Evolutionary conservation across 2,113 vertebrate species (phyloP).

Genomic region (Petaurus breviceps): DNA sequence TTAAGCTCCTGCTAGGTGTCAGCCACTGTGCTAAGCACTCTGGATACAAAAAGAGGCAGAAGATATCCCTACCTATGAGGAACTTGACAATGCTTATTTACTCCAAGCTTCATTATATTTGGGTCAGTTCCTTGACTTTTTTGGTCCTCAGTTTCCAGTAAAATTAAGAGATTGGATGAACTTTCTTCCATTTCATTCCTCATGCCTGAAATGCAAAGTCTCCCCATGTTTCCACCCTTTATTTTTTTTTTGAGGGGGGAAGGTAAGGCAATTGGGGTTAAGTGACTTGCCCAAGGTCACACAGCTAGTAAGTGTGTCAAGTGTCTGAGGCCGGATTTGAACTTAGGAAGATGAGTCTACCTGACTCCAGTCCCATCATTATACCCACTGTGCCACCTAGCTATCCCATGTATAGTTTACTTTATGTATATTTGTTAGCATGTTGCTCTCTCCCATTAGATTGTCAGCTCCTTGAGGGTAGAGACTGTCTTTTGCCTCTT

Average conservation of each 20-base stretch:
- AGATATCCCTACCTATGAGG: neutral
- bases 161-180: neutral
- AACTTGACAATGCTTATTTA: neutral
- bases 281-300: neutral
- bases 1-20: neutral
- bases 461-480: neutral
- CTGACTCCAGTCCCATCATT: neutral
- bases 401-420: neutral
- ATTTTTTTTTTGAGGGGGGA: neutral
- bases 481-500: neutral
- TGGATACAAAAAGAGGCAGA: neutral
- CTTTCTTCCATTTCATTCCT: neutral
- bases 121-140: neutral
- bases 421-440: neutral
- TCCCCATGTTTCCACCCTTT: neutral
- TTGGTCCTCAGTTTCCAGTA: neutral
- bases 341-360: neutral
- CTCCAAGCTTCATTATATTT: neutral
- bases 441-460: neutral
- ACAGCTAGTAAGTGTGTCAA: neutral
- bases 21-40: neutral
- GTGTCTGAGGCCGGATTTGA: neutral
- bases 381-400: neutral
- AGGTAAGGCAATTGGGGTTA: neutral
- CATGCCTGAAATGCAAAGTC: neutral